These are phyloP conservation scores for Clarias pachynema DNA, from an alignment of 2,797 vertebrate species.

Conservation along the genomic window DNA sequence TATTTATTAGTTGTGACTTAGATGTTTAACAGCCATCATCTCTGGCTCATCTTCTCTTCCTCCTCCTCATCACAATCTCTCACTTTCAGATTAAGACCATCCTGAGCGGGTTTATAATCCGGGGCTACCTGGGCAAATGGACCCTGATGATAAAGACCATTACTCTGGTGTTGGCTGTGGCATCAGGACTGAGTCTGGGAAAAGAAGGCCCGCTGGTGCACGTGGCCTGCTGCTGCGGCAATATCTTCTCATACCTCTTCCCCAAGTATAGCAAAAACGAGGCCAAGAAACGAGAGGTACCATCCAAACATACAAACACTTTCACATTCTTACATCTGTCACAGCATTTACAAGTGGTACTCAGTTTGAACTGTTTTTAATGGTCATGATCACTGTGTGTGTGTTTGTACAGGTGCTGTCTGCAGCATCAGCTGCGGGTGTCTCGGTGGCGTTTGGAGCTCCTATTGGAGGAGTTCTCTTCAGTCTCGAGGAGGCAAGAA, in stretches of 20 bases:
- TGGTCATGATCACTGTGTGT: neutral
- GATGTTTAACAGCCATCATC: neutral
- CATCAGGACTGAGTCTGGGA: slow-evolving; percentile 95
- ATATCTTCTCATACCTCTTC: slow-evolving; percentile 99
- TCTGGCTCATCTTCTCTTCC: neutral
- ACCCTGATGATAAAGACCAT: slow-evolving; percentile 98
- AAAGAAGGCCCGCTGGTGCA: slow-evolving; percentile 98
- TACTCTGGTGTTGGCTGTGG: slow-evolving; percentile 95
- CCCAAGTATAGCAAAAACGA: slow-evolving; percentile 99
- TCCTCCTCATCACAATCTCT: neutral
- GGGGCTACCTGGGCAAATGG: slow-evolving; percentile 98
- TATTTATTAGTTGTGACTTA: neutral
- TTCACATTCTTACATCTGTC: neutral
- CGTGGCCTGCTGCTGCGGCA: slow-evolving; percentile 98
- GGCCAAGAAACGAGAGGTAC: slow-evolving; percentile 98
- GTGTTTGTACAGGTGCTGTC: slow-evolving; percentile 87
- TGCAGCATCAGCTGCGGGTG: slow-evolving; percentile 94
- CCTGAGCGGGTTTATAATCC: slow-evolving; percentile 97
- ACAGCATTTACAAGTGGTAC: neutral
- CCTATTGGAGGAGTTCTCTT: slow-evolving; percentile 98
- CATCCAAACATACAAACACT: neutral
- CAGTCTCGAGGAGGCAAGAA: slow-evolving; percentile 92
- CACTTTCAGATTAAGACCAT: slow-evolving; percentile 94
- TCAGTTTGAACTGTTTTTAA: too few relatives aligned
- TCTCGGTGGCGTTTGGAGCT: slow-evolving; percentile 97